phyloP scores from a whole-genome alignment of 2,113 vertebrate genomes.

The Tragulus kanchil region DNA sequence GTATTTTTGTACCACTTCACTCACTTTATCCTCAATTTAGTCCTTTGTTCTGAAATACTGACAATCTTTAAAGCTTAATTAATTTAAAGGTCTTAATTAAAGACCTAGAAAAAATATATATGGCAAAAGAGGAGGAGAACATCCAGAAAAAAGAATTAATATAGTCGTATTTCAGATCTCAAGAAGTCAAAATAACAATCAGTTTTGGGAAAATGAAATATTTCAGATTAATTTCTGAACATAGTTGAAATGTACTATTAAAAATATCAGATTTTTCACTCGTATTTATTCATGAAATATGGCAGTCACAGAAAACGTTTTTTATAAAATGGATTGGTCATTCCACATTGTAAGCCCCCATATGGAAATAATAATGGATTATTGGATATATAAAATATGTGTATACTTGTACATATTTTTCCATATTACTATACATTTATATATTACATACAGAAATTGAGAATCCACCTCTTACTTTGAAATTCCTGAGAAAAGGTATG shows the following conservation, averaged over 20 bases:
- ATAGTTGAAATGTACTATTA: neutral
- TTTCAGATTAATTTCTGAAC: constrained; percentile 28
- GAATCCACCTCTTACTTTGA: neutral
- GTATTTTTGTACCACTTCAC: constrained; percentile 66
- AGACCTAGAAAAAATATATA: neutral
- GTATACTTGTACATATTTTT: neutral
- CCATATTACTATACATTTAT: neutral
- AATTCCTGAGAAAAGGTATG: neutral
- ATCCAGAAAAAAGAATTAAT: neutral
- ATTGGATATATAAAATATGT: neutral
- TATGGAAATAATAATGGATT: neutral
- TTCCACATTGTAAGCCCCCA: neutral
- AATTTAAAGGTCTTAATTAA: neutral
- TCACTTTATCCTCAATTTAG: constrained; percentile 35
- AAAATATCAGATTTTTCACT: neutral
- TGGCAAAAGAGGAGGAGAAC: neutral
- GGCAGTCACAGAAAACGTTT: neutral
- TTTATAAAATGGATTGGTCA: neutral
- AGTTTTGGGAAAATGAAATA: neutral
- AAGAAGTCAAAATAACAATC: neutral
- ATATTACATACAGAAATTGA: constrained; percentile 25
- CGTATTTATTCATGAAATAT: constrained; percentile 12
- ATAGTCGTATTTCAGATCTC: neutral
- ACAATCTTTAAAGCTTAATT: constrained; percentile 60
- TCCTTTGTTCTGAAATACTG: constrained; percentile 14